A percentile compares a stretch with the other conserved stretches of the same genome.
These are phyloP conservation scores for Aythya fuligula DNA, from an alignment of 2,797 vertebrate species.

Conservation along the genomic window DNA sequence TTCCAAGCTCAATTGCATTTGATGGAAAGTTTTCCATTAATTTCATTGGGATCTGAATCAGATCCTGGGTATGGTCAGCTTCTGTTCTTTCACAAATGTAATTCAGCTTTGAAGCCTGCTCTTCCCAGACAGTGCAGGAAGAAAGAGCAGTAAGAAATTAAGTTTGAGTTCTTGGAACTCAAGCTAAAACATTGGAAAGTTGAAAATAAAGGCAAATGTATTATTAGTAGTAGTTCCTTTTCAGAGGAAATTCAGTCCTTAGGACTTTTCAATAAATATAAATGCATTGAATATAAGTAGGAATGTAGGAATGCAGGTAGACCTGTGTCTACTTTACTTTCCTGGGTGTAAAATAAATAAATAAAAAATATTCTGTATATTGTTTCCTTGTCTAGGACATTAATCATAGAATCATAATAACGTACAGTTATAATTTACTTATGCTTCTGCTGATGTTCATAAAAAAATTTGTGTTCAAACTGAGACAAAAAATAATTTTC, in stretches of 20 bases:
- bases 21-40: not conserved
- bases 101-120: not conserved
- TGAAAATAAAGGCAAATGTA: conserved; percentile 4
- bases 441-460: not conserved
- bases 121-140: not conserved
- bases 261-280: not conserved
- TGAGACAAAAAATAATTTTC: not conserved
- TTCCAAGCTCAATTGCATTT: not conserved
- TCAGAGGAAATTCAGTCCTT: not conserved
- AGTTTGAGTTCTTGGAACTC: conserved; percentile 23
- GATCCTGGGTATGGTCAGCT: not conserved
- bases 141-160: conserved; percentile 3
- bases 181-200: not conserved
- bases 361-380: not conserved
- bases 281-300: not conserved
- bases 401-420: not conserved
- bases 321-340: not conserved
- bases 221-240: not conserved
- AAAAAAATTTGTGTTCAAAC: not conserved
- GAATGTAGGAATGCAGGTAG: not conserved
- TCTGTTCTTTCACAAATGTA: not conserved
- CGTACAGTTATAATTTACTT: not conserved
- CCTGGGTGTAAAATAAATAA: not conserved
- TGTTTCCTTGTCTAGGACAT: not conserved
- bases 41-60: conserved; percentile 10